Percentiles rank a stretch among this genome's conserved stretches.
phyloP scores from a whole-genome alignment of 2,797 vertebrate genomes.

The Tangara arthus region DNA sequence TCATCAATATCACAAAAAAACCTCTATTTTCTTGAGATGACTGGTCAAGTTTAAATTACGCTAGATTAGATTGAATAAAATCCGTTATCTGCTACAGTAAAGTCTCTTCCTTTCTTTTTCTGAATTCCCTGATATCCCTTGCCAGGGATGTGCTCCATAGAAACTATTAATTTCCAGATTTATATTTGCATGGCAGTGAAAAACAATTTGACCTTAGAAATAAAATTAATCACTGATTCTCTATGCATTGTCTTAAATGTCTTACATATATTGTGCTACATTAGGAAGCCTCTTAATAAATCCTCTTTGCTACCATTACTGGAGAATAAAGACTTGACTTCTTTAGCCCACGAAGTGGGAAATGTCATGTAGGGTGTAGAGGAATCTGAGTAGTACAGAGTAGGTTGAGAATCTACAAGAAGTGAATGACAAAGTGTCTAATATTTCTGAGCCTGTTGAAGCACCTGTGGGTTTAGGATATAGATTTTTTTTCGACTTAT shows the following conservation, averaged over 20 bases:
- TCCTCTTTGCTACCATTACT: background rate
- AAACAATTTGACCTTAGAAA: background rate
- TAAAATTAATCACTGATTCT: background rate
- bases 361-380: background rate
- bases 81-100: background rate
- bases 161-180: background rate
- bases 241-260: background rate
- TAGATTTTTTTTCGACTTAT: background rate
- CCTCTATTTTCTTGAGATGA: background rate
- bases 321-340: background rate
- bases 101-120: background rate
- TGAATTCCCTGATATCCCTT: background rate
- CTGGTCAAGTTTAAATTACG: background rate
- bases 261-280: background rate
- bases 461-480: background rate
- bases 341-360: background rate
- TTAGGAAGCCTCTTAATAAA: background rate
- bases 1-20: background rate
- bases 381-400: background rate
- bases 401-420: background rate
- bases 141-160: background rate
- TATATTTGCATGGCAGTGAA: background rate
- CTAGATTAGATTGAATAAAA: background rate
- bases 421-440: background rate
- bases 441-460: background rate